Base-by-base conservation (phyloP, 2,797 vertebrate species). In the Rhinogobio ventralis region DNA sequence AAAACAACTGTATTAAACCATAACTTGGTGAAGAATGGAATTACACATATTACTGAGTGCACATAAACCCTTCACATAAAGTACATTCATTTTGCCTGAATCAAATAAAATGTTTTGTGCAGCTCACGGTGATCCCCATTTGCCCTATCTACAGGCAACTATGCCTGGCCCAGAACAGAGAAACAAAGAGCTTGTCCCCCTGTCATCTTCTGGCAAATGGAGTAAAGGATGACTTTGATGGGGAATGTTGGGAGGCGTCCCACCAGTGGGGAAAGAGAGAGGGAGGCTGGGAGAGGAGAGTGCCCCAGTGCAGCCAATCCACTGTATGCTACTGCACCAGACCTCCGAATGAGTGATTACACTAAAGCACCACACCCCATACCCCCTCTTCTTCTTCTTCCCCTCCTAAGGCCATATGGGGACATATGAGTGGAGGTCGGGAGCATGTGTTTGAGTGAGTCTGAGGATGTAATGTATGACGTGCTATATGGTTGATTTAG, bases 321-420 rank as follows among this genome's bases (percentile, higher is more conserved):
- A 87, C 85, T 87, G 81, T 83, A 85, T 75, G 66, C 73, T 86
- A 92, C 89, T 75, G 79, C 91, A 91, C 90, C 92, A 94, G 92
- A 92, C 62, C 92, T 93, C 93, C 90, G 94, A 93, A 94, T 94
- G 94, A 95, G 94, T 95, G 93, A 96, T 95, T 95, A 95, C 93
- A 94, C 90, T 82, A 87, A 92, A 88, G 76, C 66, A 83, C 87
- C 76, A n/a, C n/a, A n/a, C 42, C 15, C 83, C 83, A 60, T 74
- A 68, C 53, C 49, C 49, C 36, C 7, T 64, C 25, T 28, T 25
- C 23, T 25, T 74, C 13, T 57, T 88, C 79, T 91, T 85, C 92
- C 90, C 94, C 93, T 90, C 94, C 93, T 91, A 72, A 93, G 93
- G 94, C 93, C 92, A 94, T 86, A 78, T 20, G 93, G 80, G 93